Percentiles rank a stretch among this genome's conserved stretches.
phyloP scores from a whole-genome alignment of 2,888 invertebrate genomes.

The Chydorus sphaericus region DNA sequence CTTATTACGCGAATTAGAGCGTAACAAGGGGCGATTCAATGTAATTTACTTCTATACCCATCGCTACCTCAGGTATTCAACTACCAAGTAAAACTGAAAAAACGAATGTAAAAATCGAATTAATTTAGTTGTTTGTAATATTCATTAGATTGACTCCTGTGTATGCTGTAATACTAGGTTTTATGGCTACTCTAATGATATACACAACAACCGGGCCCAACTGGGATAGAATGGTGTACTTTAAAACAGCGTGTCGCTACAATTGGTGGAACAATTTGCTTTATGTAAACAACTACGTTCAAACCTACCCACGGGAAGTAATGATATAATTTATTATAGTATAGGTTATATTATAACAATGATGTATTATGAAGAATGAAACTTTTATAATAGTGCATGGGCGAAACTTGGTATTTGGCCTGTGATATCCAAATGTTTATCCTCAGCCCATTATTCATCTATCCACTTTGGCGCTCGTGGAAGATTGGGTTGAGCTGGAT shows the following conservation, averaged over 20 bases:
- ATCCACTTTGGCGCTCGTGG: conserved; percentile 17
- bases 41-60: conserved; percentile 5
- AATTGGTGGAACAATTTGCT: conserved; percentile 62
- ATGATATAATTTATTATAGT: not conserved
- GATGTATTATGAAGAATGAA: too few relatives aligned
- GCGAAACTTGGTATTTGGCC: conserved; percentile 53
- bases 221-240: conserved; percentile 55
- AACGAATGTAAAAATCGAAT: not conserved
- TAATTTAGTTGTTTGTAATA: not conserved
- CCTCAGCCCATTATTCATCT: conserved; percentile 18
- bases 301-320: not conserved
- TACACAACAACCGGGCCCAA: conserved; percentile 55
- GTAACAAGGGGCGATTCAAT: conserved; percentile 4
- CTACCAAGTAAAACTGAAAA: too few relatives aligned
- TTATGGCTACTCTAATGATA: conserved; percentile 55
- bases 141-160: conserved; percentile 52
- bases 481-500: conserved; percentile 15
- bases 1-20: conserved; percentile 6
- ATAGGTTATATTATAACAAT: too few relatives aligned
- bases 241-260: conserved; percentile 43
- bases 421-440: conserved; percentile 22
- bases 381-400: conserved; percentile 50
- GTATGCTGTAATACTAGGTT: conserved; percentile 51
- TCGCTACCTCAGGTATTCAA: conserved; percentile 24
- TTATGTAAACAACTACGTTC: conserved; percentile 29